Evolutionary conservation across 2,797 vertebrate genomes (phyloP).

Genomic region (Phyllotis vaccarum): DNA sequence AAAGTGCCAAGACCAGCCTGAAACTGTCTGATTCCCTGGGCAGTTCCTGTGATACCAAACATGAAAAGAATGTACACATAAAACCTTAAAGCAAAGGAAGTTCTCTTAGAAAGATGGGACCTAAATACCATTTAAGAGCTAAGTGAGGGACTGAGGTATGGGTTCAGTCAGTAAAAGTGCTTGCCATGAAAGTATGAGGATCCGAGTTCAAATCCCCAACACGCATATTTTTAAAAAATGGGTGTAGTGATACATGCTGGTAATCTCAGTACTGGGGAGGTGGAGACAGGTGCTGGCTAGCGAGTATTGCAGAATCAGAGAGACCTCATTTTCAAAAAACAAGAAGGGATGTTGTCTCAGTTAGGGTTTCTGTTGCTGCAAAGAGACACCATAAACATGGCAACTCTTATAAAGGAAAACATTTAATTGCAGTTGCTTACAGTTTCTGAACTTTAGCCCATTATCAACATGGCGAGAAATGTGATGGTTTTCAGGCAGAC

Average conservation of each 20-base stretch:
- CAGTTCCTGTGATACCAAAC: background rate
- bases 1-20: background rate
- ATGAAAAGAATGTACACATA: background rate
- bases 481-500: background rate
- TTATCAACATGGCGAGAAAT: background rate
- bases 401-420: background rate
- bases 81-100: background rate
- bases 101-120: background rate
- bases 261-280: background rate
- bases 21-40: background rate
- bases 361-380: background rate
- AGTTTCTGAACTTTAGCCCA: background rate
- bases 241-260: background rate
- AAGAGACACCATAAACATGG: background rate
- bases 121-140: background rate
- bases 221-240: background rate
- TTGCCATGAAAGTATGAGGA: background rate
- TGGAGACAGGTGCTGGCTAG: background rate
- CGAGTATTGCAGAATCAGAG: background rate
- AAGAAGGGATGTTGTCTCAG: background rate
- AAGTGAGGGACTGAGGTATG: background rate
- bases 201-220: background rate
- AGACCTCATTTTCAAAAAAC: background rate
- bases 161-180: background rate
- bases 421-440: background rate